Base-by-base conservation (phyloP, 2,113 vertebrate genomes). In the Trinectes maculatus region DNA sequence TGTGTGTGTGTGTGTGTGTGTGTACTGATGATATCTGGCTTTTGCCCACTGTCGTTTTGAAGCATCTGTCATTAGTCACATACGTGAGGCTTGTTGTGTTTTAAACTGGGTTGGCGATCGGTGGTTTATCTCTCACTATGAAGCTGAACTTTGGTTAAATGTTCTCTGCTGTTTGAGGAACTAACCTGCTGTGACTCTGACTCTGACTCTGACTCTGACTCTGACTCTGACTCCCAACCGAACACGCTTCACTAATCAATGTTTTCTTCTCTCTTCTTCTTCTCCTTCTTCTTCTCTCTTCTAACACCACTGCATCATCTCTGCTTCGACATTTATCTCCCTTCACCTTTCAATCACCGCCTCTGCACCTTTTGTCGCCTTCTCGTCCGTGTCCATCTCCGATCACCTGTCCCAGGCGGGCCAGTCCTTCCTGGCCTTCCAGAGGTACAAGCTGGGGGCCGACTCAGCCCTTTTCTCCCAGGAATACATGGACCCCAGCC, bases 391-490 rank as follows among this genome's bases (percentile, higher is more conserved):
- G 24, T 2, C 28, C 31, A 0, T 25, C 6, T 4, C 24, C 19
- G 0, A 48, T 26, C 12, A 15, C 15, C 47, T 9, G 5, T 19
- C 42, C 69, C 92, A 99, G 97, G 97, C 92, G 62, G 95, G 89
- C 58, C 96, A 96, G 93, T 93, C 94, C 0, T 94, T 96, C 91
- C 93, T 98, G 91, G 97, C 93, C 8, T 99, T 93, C 92, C 94
- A 96, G 92, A 92, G 94, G 71, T 98, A 96, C 92, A 94, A 92
- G 82, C 90, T 98, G 67, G 97, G 97, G 65, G 95, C 97, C 64
- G 96, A 98, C 91, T 97, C 96, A 0, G 95, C 96, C 65, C 95
- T 98, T 77, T 99, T 99, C 95, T 98, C 96, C 89, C 95, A 97
- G 91, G 97, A 98, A 79, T 99, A 98, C 94, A 95, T 91, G 71